Evolutionary conservation across 2,888 invertebrate genomes (phyloP), one percentile per base, ranked within the genome.

Genomic region (Teleogryllus oceanicus): DNA sequence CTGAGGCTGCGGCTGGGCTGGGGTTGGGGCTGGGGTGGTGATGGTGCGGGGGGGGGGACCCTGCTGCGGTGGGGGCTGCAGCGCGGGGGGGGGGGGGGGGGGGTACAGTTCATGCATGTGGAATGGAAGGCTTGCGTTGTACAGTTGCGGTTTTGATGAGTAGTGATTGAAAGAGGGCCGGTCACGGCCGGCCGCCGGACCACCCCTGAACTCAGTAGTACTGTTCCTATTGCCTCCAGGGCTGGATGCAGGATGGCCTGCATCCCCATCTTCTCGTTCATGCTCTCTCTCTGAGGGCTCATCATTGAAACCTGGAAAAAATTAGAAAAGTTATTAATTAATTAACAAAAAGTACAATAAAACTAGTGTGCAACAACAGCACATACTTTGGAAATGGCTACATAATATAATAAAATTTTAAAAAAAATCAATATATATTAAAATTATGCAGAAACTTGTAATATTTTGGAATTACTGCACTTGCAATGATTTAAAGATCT

Each of bases 81-180:
- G 80, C 74, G 18, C 80, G 81, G 4, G 82, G 81, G 1, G 82
- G 81, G n/a, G 82, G 83, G 84, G 82, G 16, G 81, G 83, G 10
- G 83, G 83, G 80, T 82, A 82, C 81, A 82, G 75, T 81, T 82
- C 82, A 76, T 83, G 83, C 82, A 83, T 82, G 79, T 83, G 83
- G 79, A 82, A 83, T 16, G 83, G 84, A 20, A 83, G 78, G 76
- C 78, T 82, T 37, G 82, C 82, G 74, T 83, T 83, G 80, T 84
- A 84, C 78, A 84, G 78, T 80, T 84, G 84, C n/a, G 84, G 84
- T 81, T 84, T 84, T 51, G 83, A 83, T n/a, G 83, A 83, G 78
- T 84, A 84, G 78, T 84, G 84, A 76, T 83, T 83, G 81, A 83
- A 84, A 18, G 84, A 83, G 2, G 84, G 83, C 11, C 84, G 82